Conservation (phyloP, 2,797 vertebrate genomes). For the Pelobates cultripes region DNA sequence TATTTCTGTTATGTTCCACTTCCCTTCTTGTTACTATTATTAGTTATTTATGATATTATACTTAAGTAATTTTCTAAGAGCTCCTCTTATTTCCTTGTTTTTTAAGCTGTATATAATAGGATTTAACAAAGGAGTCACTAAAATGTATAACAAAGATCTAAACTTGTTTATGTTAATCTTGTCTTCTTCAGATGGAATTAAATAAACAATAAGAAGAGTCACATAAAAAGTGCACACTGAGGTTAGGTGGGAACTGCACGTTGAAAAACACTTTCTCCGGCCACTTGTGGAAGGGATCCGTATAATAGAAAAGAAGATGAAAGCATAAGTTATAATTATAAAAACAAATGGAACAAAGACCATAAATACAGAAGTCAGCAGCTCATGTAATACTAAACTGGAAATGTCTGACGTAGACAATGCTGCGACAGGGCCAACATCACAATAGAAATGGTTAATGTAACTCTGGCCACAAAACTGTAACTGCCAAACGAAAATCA, state of each 20-base stretch:
- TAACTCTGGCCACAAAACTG: neutral
- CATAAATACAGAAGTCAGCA: neutral
- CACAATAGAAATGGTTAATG: conserved; percentile 33
- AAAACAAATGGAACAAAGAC: conserved; percentile 16
- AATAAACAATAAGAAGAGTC: conserved; percentile 6
- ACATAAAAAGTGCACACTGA: conserved; percentile 11
- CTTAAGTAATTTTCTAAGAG: neutral
- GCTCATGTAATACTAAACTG: neutral
- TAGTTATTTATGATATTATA: no score
- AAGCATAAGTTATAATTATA: conserved; percentile 20
- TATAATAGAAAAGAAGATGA: conserved; percentile 3
- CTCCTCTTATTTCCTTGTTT: neutral
- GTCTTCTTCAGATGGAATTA: neutral
- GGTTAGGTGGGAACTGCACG: conserved; percentile 9
- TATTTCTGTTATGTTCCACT: no score
- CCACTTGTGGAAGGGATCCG: neutral
- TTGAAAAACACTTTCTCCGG: conserved; percentile 23
- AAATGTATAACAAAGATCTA: conserved; percentile 15
- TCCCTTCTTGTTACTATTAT: no score
- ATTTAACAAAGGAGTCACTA: conserved; percentile 11
- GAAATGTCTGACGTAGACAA: neutral
- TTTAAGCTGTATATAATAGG: neutral
- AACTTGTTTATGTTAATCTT: neutral
- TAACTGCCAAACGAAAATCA: neutral
- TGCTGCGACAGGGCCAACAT: neutral